Base-by-base conservation (phyloP, 2,113 vertebrate genomes). In the Cnemophilus loriae region DNA sequence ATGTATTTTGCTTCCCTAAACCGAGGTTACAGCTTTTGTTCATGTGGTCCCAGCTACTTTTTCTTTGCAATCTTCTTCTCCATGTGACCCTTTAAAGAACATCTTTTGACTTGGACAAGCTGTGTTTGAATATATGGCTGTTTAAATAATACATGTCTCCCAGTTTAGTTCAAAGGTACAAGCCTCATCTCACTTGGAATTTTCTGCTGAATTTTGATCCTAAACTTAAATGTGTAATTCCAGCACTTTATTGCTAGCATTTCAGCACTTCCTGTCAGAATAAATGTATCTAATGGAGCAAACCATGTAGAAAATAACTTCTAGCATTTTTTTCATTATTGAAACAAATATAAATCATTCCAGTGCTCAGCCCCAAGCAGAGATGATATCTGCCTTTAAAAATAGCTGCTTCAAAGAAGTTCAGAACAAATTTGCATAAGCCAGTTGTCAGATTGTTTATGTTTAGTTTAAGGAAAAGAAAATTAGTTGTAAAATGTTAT, bases 331-430 rank as follows among this genome's bases (percentile, higher is more conserved):
- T 83, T 76, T 83, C 64, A 87, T 83, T 96, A 90, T 91, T 96
- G 92, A 94, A 96, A 94, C 57, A 95, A 94, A 47, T 83, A 90
- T 94, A 97, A 97, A 90, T 44, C 42, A 75, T 96, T 96, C 76
- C 83, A 95, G 69, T 77, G 57, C 50, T 95, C 65, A 97, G 92
- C 93, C 94, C 39, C 81, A 96, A 98, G 96, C 49, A 6, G 69
- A 97, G 95, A 98, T 96, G 60, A 21, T 97, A 97, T 97, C 95
- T 98, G 69, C 46, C 92, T 97, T 98, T 97, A 96, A 97, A 97
- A 97, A 97, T 59, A 97, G 70, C 92, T 89, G 91, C 96, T 98
- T 98, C 97, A 98, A 98, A 98, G 96, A 96, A 92, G 83, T 93
- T 86, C 75, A 95, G 71, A 96, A 86, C 75, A 60, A 12, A 98